Evolutionary conservation across 2,888 invertebrate genomes (phyloP).

Genomic region (Caenorhabditis japonica): DNA sequence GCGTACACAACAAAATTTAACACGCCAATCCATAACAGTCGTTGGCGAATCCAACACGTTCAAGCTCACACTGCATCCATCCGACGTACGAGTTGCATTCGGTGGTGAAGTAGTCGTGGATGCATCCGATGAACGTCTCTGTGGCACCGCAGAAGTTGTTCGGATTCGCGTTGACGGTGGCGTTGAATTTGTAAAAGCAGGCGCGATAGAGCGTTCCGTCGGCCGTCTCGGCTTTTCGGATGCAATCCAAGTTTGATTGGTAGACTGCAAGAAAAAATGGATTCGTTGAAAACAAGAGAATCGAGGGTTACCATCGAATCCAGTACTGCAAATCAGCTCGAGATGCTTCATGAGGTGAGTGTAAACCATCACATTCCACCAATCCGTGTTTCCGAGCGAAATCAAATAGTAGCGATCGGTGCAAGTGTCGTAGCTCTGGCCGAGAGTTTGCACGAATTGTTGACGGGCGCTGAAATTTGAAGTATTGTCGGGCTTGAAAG

Average conservation of each 20-base stretch:
- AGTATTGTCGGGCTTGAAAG: background rate
- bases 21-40: slow-evolving; percentile 58
- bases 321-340: slow-evolving; percentile 62
- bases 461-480: slow-evolving; percentile 58
- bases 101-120: slow-evolving; percentile 50
- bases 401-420: slow-evolving; percentile 59
- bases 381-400: slow-evolving; percentile 46
- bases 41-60: slow-evolving; percentile 62
- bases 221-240: slow-evolving; percentile 50
- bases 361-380: slow-evolving; percentile 57
- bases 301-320: slow-evolving; percentile 53
- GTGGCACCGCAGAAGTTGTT: slow-evolving; percentile 57
- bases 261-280: slow-evolving; percentile 42
- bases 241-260: slow-evolving; percentile 53
- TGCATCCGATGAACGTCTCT: slow-evolving; percentile 46
- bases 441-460: slow-evolving; percentile 55
- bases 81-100: slow-evolving; percentile 54
- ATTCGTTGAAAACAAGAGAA: background rate
- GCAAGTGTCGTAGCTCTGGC: slow-evolving; percentile 50
- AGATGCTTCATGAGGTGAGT: slow-evolving; percentile 61
- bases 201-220: slow-evolving; percentile 48
- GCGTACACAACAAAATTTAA: too few relatives aligned
- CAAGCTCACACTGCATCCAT: slow-evolving; percentile 63
- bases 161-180: slow-evolving; percentile 51
- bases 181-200: slow-evolving; percentile 57